Percentiles rank a stretch among this genome's conserved stretches.
Conservation (phyloP, 2,797 vertebrate genomes). For the Carduelis carduelis region DNA sequence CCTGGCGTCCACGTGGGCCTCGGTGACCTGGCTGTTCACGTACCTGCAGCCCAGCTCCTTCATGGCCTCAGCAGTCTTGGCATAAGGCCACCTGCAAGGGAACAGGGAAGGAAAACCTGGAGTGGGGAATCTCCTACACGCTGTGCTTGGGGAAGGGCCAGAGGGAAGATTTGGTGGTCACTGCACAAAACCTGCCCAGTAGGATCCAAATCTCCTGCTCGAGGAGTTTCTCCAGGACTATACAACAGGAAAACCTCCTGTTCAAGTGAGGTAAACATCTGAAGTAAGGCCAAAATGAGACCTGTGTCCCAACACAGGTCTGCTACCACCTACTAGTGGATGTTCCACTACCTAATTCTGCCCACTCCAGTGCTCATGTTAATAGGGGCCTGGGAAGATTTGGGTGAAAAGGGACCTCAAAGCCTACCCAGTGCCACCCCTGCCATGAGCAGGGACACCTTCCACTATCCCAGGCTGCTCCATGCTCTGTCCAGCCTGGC, state of each 20-base stretch:
- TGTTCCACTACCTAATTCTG: background rate
- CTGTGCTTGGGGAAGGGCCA: background rate
- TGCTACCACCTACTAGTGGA: too few species aligned
- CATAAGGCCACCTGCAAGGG: background rate
- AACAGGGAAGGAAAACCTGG: fast-evolving
- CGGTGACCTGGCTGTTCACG: background rate
- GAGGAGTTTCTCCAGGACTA: background rate
- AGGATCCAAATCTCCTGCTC: background rate
- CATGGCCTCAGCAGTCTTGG: background rate
- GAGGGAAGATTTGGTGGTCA: background rate
- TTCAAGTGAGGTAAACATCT: background rate
- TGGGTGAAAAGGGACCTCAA: background rate
- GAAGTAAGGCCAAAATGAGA: background rate
- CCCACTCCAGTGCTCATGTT: background rate
- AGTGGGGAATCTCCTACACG: fast-evolving
- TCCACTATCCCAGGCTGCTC: background rate
- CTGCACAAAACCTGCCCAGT: background rate
- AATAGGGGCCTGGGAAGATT: too few species aligned
- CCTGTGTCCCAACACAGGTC: too few species aligned
- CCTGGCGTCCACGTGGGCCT: background rate
- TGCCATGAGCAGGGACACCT: background rate
- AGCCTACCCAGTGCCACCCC: fast-evolving
- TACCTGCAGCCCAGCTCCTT: background rate
- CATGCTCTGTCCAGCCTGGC: background rate
- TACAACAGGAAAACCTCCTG: background rate